Evolutionary conservation across 1,140 invertebrate genomes (phyloP).

Genomic region (Mactra quadrangularis): DNA sequence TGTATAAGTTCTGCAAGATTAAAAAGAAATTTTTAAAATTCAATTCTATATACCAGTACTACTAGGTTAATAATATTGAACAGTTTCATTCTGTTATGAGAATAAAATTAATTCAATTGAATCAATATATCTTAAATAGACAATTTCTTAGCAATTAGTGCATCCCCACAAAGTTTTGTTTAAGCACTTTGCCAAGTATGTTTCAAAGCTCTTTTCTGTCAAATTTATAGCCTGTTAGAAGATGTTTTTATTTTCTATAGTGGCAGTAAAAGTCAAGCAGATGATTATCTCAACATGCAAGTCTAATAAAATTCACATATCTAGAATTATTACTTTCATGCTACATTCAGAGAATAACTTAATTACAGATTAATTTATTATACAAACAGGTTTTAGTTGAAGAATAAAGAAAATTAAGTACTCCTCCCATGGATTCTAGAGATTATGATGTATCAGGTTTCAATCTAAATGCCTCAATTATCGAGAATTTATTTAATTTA

Average conservation of each 20-base stretch:
- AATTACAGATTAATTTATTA: conserved; percentile 55
- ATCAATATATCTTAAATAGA: no score
- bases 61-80: no score
- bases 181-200: no score
- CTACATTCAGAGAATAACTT: conserved; percentile 47
- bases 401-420: conserved; percentile 43
- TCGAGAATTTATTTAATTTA: conserved; percentile 46
- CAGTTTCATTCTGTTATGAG: no score
- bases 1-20: no score
- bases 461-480: conserved; percentile 50
- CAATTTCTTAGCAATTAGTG: no score
- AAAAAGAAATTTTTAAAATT: no score
- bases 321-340: conserved; percentile 42
- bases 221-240: background rate
- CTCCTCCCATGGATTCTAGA: background rate
- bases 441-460: conserved; percentile 26
- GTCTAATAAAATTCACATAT: conserved; percentile 41
- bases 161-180: no score
- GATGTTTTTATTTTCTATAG: background rate
- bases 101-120: no score
- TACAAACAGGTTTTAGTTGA: conserved; percentile 37
- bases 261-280: conserved; percentile 21
- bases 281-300: conserved; percentile 24
- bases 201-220: no score
- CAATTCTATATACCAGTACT: no score